Conservation (phyloP, 2,113 vertebrate genomes). For the Micronycteris hirsuta region DNA sequence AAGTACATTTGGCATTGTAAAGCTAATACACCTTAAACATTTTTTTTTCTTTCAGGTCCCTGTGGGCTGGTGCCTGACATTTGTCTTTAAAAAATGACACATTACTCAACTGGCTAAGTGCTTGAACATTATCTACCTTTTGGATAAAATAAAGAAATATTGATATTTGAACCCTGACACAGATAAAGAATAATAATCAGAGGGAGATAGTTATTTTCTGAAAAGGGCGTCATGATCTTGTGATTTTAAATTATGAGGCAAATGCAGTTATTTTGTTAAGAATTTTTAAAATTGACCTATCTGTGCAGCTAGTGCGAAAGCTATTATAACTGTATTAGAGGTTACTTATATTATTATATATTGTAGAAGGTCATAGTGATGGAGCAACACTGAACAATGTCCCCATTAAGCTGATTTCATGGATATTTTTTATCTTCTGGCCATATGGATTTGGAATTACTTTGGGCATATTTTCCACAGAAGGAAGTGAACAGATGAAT, state of each 20-base stretch:
- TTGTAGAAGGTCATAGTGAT: not conserved
- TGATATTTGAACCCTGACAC: not conserved
- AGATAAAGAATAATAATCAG: not conserved
- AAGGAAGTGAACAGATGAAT: conserved; percentile 64
- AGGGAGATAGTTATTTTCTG: not conserved
- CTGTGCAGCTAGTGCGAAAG: not conserved
- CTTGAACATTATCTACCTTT: conserved; percentile 41
- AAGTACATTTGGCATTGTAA: conserved; percentile 58
- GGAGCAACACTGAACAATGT: not conserved
- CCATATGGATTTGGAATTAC: conserved; percentile 65
- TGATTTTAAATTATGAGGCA: conserved; percentile 17
- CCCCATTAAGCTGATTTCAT: not conserved
- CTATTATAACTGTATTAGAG: not conserved
- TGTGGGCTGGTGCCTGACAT: conserved; percentile 32
- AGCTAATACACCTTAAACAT: conserved; percentile 32
- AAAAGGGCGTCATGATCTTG: not conserved
- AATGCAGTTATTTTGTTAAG: not conserved
- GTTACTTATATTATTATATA: not conserved
- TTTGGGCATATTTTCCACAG: not conserved
- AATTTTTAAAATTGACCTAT: not conserved
- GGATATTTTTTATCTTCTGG: conserved; percentile 46
- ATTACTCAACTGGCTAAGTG: not conserved
- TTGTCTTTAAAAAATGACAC: conserved; percentile 55
- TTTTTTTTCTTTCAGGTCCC: conserved; percentile 33
- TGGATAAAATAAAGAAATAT: conserved; percentile 42